Conservation (phyloP, 2,888 invertebrate genomes). For the Phalera bucephala region DNA sequence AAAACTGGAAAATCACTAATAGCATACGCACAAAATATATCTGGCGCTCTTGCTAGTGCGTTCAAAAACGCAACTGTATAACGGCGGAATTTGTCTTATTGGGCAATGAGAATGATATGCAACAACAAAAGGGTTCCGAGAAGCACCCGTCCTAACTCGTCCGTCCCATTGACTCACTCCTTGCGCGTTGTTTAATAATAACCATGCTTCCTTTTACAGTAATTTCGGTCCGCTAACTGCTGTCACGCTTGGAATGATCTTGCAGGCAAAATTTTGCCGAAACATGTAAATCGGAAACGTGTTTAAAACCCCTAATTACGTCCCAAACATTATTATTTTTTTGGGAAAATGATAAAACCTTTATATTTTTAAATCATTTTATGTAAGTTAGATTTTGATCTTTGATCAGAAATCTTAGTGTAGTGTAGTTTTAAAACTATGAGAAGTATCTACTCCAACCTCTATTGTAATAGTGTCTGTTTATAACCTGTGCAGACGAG, state of each 20-base stretch:
- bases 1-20: too few relatives aligned
- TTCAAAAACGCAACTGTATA: conserved; percentile 36
- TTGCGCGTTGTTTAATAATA: conserved; percentile 73
- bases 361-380: too few relatives aligned
- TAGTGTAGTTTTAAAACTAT: too few relatives aligned
- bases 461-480: too few relatives aligned
- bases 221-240: conserved; percentile 49
- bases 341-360: too few relatives aligned
- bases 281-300: conserved; percentile 8
- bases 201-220: conserved; percentile 58
- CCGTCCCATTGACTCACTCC: conserved; percentile 72
- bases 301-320: background rate
- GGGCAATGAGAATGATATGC: conserved; percentile 76
- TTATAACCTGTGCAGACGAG: too few relatives aligned
- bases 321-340: background rate
- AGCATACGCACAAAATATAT: too few relatives aligned
- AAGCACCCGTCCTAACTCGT: conserved; percentile 64
- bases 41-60: too few relatives aligned
- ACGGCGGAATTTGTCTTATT: conserved; percentile 67
- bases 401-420: too few relatives aligned
- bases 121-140: conserved; percentile 75
- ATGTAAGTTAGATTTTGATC: too few relatives aligned
- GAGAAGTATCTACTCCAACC: too few relatives aligned
- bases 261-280: conserved; percentile 20
- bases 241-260: conserved; percentile 37